Percentiles rank a stretch among this genome's conserved stretches.
Evolutionary conservation across 64 coral and sea anemone genomes (phyloP).

Genomic region (Montipora cactus): DNA sequence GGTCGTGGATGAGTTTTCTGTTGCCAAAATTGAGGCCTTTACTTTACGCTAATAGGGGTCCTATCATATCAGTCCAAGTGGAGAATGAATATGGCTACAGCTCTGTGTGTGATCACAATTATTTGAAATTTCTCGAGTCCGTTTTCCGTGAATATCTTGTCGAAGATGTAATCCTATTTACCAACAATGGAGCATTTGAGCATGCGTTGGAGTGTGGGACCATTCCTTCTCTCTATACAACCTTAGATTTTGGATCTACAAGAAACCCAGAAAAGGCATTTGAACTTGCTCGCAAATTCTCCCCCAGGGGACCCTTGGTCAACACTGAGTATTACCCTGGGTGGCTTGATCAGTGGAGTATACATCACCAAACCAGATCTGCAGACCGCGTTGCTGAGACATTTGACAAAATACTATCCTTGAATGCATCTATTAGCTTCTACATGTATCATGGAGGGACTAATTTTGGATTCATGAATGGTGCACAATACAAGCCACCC

Average conservation of each 20-base stretch:
- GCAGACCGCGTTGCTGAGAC: conserved; percentile 61
- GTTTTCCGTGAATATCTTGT: conserved; percentile 77
- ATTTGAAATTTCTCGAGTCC: conserved; percentile 70
- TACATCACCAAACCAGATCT: conserved; percentile 64
- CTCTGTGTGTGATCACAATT: conserved; percentile 76
- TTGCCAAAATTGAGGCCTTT: conserved; percentile 86
- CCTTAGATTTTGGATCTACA: conserved; percentile 78
- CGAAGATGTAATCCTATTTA: conserved; percentile 82
- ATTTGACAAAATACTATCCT: conserved; percentile 87
- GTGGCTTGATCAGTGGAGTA: conserved; percentile 91
- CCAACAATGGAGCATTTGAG: conserved; percentile 58
- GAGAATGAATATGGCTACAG: conserved; percentile 89
- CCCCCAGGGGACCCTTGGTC: conserved; percentile 82
- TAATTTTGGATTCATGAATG: conserved; percentile 96
- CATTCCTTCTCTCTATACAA: conserved; percentile 83
- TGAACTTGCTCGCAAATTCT: conserved; percentile 71
- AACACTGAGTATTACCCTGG: conserved; percentile 96
- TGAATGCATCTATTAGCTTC: conserved; percentile 94
- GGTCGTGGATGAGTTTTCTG: conserved; percentile 90
- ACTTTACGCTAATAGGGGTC: conserved; percentile 84
- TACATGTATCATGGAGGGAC: conserved; percentile 99
- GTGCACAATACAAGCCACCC: conserved; percentile 52
- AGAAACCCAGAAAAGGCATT: conserved; percentile 68
- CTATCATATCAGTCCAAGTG: conserved; percentile 89
- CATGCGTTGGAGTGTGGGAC: conserved; percentile 72